These are phyloP conservation scores for Malurus alboscapulatus DNA, from an alignment of 2,113 vertebrate species.

Conservation along the genomic window DNA sequence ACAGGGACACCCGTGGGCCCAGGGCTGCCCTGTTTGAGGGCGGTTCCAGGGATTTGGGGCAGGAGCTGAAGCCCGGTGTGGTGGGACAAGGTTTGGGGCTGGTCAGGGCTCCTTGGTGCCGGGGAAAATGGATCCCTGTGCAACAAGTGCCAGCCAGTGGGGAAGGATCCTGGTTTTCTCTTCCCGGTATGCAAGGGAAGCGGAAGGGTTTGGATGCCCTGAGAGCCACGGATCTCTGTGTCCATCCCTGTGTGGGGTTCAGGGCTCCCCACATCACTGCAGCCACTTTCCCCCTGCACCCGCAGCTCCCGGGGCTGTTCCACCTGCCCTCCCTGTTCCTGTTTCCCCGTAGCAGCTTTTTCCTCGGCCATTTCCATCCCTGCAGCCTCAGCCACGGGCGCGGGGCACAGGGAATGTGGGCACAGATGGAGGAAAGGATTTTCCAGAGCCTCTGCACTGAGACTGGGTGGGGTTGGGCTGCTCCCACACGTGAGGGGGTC, in stretches of 20 bases:
- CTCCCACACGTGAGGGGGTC: accelerated
- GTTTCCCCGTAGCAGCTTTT: background rate
- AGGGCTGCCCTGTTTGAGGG: accelerated
- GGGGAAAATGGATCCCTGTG: accelerated
- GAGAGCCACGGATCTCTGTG: background rate
- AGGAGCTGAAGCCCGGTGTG: background rate
- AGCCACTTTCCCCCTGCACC: accelerated
- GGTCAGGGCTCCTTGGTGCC: background rate
- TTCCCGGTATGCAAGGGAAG: accelerated
- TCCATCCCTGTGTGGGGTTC: accelerated
- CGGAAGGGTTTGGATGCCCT: accelerated
- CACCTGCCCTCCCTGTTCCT: background rate
- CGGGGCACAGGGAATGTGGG: background rate
- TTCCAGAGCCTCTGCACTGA: background rate
- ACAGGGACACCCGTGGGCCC: accelerated
- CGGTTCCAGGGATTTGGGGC: background rate
- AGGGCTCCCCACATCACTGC: background rate
- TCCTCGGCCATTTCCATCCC: background rate
- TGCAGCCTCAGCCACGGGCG: background rate
- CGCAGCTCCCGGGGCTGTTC: accelerated
- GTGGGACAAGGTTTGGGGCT: background rate
- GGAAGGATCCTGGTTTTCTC: accelerated
- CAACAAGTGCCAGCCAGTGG: background rate
- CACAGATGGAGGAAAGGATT: accelerated
- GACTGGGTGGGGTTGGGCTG: accelerated